A percentile compares a stretch with the other conserved stretches of the same genome.
Evolutionary conservation across 1,140 invertebrate species (phyloP).

Genomic region (Leptopilina boulardi): DNA sequence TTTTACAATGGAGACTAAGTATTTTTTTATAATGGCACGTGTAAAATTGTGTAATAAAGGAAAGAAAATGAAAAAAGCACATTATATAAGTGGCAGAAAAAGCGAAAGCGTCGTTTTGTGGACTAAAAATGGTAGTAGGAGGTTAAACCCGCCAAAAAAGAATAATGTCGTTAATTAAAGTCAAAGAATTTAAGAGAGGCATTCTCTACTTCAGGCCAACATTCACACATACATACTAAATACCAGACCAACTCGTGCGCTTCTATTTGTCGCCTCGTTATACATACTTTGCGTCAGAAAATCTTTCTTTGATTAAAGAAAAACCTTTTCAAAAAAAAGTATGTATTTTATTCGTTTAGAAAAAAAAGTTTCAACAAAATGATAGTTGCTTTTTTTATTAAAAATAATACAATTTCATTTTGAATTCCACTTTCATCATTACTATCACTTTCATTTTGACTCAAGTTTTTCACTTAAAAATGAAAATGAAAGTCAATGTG

Average conservation of each 20-base stretch:
- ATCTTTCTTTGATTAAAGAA: neutral
- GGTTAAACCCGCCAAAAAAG: neutral
- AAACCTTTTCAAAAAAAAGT: neutral
- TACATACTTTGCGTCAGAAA: neutral
- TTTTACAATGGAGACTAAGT: neutral
- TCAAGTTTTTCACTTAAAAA: too few relatives aligned
- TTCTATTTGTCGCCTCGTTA: slow-evolving; percentile 26
- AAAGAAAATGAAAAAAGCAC: neutral
- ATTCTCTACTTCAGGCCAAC: neutral
- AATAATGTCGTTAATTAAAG: slow-evolving; percentile 32
- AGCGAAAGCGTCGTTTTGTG: slow-evolving; percentile 15
- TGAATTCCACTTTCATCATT: too few relatives aligned
- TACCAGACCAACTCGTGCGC: neutral
- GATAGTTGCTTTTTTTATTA: neutral
- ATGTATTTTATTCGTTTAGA: neutral
- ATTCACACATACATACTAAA: slow-evolving; percentile 24
- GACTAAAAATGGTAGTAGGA: neutral
- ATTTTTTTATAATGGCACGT: neutral
- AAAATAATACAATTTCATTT: too few relatives aligned
- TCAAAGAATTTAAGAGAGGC: slow-evolving; percentile 24
- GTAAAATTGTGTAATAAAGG: neutral
- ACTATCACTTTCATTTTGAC: too few relatives aligned
- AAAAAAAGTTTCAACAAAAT: too few relatives aligned
- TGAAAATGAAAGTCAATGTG: too few relatives aligned
- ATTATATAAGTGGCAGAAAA: neutral